Percentiles rank a stretch among this genome's conserved stretches.
phyloP scores from a whole-genome alignment of 2,113 vertebrate species.

The Peromyscus maniculatus region DNA sequence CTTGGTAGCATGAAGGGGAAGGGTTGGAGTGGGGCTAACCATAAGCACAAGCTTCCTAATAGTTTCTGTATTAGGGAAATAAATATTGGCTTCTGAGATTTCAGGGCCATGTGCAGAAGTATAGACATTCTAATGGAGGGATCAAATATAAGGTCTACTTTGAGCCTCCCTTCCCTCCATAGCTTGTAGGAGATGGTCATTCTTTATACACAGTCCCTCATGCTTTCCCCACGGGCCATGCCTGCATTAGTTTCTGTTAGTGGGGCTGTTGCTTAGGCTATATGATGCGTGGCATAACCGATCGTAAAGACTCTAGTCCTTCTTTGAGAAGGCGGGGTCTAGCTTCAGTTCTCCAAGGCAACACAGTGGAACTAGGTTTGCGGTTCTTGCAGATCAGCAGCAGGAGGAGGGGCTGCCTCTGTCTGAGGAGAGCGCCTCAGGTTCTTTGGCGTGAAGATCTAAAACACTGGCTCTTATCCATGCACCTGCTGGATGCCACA shows the following conservation, averaged over 20 bases:
- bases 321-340: conserved; percentile 25
- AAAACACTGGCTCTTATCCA: conserved; percentile 84
- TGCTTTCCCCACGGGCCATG: background rate
- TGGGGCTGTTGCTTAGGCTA: background rate
- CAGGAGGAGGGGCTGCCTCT: conserved; percentile 78
- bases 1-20: background rate
- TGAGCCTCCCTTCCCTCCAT: background rate
- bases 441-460: conserved; percentile 87
- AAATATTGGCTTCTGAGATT: conserved; percentile 22
- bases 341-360: conserved; percentile 74
- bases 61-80: background rate
- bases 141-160: background rate
- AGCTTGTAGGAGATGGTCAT: background rate
- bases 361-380: conserved; percentile 57
- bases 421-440: conserved; percentile 84
- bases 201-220: background rate
- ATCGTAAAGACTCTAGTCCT: conserved; percentile 3
- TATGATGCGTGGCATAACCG: conserved; percentile 29
- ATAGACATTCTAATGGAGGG: conserved; percentile 16
- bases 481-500: conserved; percentile 90
- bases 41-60: background rate
- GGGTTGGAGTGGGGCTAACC: background rate
- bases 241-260: background rate
- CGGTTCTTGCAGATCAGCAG: conserved; percentile 64
- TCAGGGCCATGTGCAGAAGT: conserved; percentile 46